These are phyloP conservation scores for Sminthurinus aureus DNA, from an alignment of 2,888 invertebrate genomes.

Conservation along the genomic window DNA sequence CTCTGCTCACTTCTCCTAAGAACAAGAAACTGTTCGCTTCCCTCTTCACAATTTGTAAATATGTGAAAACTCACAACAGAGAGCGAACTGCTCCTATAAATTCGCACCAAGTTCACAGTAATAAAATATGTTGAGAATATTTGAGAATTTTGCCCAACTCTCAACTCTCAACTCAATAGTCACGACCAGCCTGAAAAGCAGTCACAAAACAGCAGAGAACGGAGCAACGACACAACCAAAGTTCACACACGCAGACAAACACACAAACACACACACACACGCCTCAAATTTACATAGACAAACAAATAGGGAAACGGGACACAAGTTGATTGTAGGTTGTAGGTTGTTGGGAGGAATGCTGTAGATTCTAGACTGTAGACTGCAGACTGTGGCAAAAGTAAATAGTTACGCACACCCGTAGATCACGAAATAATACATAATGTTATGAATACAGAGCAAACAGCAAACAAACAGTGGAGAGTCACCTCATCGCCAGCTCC, in stretches of 20 bases:
- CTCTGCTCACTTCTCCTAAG: too few relatives aligned
- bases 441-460: constrained; percentile 22
- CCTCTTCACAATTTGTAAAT: background rate
- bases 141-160: too few relatives aligned
- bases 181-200: constrained; percentile 10
- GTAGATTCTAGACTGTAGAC: too few relatives aligned
- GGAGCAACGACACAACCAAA: constrained; percentile 2
- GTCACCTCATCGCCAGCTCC: background rate
- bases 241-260: background rate
- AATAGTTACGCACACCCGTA: constrained; percentile 14
- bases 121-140: too few relatives aligned
- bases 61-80: too few relatives aligned
- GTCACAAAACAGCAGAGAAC: background rate
- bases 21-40: background rate
- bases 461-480: constrained; percentile 1
- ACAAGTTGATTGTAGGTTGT: too few relatives aligned
- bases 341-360: too few relatives aligned
- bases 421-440: constrained; percentile 15
- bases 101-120: too few relatives aligned
- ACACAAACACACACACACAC: constrained; percentile 7
- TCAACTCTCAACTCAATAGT: background rate
- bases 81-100: too few relatives aligned
- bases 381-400: background rate
- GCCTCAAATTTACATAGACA: background rate
- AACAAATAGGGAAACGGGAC: too few relatives aligned